A percentile compares a stretch with the other conserved stretches of the same genome.
These are phyloP conservation scores for Mechanitis messenoides DNA, from an alignment of 2,888 invertebrate genomes.

Conservation along the genomic window DNA sequence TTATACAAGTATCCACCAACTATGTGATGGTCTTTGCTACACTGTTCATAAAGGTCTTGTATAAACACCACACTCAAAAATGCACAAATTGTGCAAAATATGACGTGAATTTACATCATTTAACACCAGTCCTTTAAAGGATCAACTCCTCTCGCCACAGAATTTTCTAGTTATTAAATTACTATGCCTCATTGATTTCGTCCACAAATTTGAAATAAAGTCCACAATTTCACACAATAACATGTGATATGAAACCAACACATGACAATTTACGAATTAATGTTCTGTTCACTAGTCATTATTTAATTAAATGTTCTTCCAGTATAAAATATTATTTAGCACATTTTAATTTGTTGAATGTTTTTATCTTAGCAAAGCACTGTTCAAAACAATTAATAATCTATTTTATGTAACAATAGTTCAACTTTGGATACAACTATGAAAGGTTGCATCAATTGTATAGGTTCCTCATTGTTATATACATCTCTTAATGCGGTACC, in stretches of 20 bases:
- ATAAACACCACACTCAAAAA: conserved; percentile 57
- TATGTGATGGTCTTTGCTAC: conserved; percentile 41
- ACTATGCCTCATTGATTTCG: conserved; percentile 69
- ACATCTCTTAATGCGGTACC: conserved; percentile 62
- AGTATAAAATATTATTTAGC: conserved; percentile 73
- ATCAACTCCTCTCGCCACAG: conserved; percentile 75
- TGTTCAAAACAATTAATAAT: conserved; percentile 72
- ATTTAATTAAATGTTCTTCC: conserved; percentile 67
- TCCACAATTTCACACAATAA: conserved; percentile 68
- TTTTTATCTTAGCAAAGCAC: conserved; percentile 69
- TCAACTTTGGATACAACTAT: conserved; percentile 61
- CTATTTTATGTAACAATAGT: conserved; percentile 68
- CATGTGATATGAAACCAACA: conserved; percentile 48
- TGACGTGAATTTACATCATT: conserved; percentile 49
- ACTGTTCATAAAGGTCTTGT: conserved; percentile 49
- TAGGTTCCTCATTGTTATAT: conserved; percentile 49
- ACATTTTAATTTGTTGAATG: conserved; percentile 74
- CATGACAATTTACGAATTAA: conserved; percentile 57
- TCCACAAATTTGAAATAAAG: conserved; percentile 76
- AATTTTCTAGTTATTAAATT: conserved; percentile 74
- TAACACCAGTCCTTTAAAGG: conserved; percentile 64
- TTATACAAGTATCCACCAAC: conserved; percentile 59
- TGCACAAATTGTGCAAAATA: conserved; percentile 39
- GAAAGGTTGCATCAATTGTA: conserved; percentile 46
- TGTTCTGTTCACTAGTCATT: conserved; percentile 73